phyloP scores from a whole-genome alignment of 2,888 invertebrate species.

The Caenorhabditis becei region DNA sequence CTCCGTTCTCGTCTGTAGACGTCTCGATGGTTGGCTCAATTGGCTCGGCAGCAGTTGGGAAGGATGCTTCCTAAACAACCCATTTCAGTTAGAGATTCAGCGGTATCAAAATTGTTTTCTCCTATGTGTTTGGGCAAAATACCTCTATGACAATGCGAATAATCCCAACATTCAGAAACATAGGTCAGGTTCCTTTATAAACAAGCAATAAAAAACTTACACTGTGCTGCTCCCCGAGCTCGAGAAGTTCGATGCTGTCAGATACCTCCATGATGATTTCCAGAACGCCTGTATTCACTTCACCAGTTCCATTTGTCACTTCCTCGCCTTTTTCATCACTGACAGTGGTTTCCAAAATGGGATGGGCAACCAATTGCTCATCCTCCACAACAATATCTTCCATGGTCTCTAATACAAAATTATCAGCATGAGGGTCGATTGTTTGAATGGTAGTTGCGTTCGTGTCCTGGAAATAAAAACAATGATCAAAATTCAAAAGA shows the following conservation, averaged over 20 bases:
- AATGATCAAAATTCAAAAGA: not conserved
- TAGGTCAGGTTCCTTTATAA: no score
- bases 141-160: no score
- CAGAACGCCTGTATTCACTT: conserved; percentile 59
- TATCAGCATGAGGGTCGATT: conserved; percentile 66
- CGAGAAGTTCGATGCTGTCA: conserved; percentile 62
- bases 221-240: conserved; percentile 41
- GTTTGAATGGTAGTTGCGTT: conserved; percentile 66
- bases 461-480: conserved; percentile 50
- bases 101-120: no score
- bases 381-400: conserved; percentile 67
- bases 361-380: conserved; percentile 62
- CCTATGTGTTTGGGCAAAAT: no score
- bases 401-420: conserved; percentile 65
- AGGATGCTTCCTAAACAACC: conserved; percentile 37
- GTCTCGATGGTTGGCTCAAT: conserved; percentile 58
- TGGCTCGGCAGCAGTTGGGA: conserved; percentile 29
- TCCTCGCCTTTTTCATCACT: conserved; percentile 62
- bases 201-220: conserved; percentile 5
- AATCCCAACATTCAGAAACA: no score
- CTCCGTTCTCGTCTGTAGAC: conserved; percentile 56
- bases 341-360: conserved; percentile 63
- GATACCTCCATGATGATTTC: conserved; percentile 62
- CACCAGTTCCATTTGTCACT: conserved; percentile 63
- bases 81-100: no score